A percentile compares a stretch with the other conserved stretches of the same genome.
Evolutionary conservation across 2,888 invertebrate species (phyloP).

Genomic region (Polyploca ridens): DNA sequence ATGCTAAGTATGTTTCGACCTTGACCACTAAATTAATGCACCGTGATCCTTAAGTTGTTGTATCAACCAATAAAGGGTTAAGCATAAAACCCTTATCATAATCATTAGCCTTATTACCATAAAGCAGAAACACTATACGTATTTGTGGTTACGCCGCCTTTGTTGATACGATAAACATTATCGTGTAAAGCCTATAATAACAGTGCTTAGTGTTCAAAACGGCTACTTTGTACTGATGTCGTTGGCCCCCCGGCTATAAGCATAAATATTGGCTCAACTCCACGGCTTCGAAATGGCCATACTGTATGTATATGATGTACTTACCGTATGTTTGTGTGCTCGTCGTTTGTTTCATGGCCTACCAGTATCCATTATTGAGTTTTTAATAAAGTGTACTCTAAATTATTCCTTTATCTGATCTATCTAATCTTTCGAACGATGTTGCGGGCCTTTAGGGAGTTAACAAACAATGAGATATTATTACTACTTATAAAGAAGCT

Average conservation of each 20-base stretch:
- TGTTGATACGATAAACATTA: slow-evolving; percentile 6
- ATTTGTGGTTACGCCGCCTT: not conserved
- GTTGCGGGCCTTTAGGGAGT: not conserved
- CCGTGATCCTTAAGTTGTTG: not conserved
- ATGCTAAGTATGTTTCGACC: not conserved
- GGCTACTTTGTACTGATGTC: not conserved
- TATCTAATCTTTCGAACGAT: not conserved
- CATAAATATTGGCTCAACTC: not conserved
- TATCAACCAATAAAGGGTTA: not conserved
- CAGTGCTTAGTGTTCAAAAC: slow-evolving; percentile 5
- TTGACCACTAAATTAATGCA: not conserved
- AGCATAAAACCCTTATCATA: not conserved
- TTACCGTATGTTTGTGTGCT: too few species aligned
- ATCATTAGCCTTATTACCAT: not conserved
- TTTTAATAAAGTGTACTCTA: too few species aligned
- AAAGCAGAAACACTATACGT: slow-evolving; percentile 2
- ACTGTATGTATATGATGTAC: too few species aligned
- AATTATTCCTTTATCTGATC: too few species aligned
- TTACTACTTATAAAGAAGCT: too few species aligned
- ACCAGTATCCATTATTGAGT: too few species aligned
- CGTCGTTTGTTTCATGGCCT: too few species aligned
- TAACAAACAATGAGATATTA: too few species aligned
- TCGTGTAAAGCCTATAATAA: not conserved
- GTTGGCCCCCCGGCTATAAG: not conserved
- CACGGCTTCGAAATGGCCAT: not conserved